Evolutionary conservation across 2,113 vertebrate genomes (phyloP), one percentile per base, ranked within the genome.

Genomic region (Fregata magnificens): DNA sequence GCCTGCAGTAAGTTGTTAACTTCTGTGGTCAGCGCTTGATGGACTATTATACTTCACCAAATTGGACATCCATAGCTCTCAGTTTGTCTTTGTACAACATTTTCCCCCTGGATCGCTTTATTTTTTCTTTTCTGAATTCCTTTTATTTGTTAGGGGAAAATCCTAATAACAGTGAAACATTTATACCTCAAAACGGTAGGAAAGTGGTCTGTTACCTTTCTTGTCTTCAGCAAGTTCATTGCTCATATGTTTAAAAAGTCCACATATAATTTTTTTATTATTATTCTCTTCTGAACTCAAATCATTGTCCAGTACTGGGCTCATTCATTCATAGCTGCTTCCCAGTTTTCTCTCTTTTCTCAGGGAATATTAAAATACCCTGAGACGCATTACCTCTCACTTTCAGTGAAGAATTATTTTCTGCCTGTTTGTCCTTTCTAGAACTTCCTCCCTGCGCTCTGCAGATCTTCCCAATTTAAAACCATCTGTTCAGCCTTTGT

Each of bases 381-480:
- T 50, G 20, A 77, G 32, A 58, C 7, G 4, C 13, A n/a, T 72
- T 89, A 69, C 14, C 29, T 92, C 47, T 86, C n/a, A 42, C 78
- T 90, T 92, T 90, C 50, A 73, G 26, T 62, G 47, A 73, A 66
- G 53, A 88, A 91, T 50, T 90, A 70, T 93, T 82, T 95, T 91
- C 78, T 94, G 66, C 59, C 79, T 77, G 19, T 80, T 92, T 79
- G 20, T 91, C 66, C 44, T 89, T 91, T 86, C 74, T 81, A 52
- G 22, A 59, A 79, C 7, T 76, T 82, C 63, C 25, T 90, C 25
- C 17, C 40, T 78, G n/a, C 1, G 6, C 32, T 94, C 66, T 86
- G n/a, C 69, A 91, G 82, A 59, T 88, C 52, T 71, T 95, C 25
- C 18, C 44, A 86, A 24, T 97, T 80, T 88, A 93, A 93, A 94